Evolutionary conservation across 1,140 invertebrate species (phyloP), one percentile per base, ranked within the genome.

Genomic region (Lordiphosa mommai): DNA sequence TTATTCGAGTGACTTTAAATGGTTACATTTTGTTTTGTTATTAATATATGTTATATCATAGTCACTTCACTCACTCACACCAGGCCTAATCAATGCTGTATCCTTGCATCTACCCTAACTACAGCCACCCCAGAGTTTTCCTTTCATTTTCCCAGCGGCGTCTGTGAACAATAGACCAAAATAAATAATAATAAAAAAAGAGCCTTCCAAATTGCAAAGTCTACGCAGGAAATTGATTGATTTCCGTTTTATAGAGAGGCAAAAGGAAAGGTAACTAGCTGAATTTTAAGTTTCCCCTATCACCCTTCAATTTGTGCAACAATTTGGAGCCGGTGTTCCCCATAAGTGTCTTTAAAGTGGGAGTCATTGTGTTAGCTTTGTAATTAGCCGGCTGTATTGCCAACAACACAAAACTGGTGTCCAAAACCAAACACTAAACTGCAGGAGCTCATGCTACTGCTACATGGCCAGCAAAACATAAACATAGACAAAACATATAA

Each of bases 191-290:
- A 23, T 27, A 60, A 48, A 61, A 68, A 36, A 37, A 50, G 13
- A 12, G 10, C 13, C 32, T 38, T n/a, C 43, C 33, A 55, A 64
- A 65, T 55, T 61, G 59, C 47, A 56, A 60, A 60, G 76, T 82
- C 77, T 82, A 72, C 55, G 66, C 76, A 82, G 76, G 76, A 82
- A 82, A 82, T 82, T 82, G 76, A 82, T 82, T 82, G 76, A 82
- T 82, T 82, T 82, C 76, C 76, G 61, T 30, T 49, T 16, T 34
- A 51, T 46, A 48, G 33, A 38, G 51, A 34, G 2, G 6, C 7
- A 36, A 67, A 56, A 13, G 49, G 32, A 72, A 49, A 70, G 7
- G 20, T 23, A 23, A 23, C 20, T 23, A 6, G 20, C 20, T 23
- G 20, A 23, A 23, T 23, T 23, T 23, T 6, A 23, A 23, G 20